Evolutionary conservation across 2,888 invertebrate genomes (phyloP), one percentile per base, ranked within the genome.

Genomic region (Magallana nippona): DNA sequence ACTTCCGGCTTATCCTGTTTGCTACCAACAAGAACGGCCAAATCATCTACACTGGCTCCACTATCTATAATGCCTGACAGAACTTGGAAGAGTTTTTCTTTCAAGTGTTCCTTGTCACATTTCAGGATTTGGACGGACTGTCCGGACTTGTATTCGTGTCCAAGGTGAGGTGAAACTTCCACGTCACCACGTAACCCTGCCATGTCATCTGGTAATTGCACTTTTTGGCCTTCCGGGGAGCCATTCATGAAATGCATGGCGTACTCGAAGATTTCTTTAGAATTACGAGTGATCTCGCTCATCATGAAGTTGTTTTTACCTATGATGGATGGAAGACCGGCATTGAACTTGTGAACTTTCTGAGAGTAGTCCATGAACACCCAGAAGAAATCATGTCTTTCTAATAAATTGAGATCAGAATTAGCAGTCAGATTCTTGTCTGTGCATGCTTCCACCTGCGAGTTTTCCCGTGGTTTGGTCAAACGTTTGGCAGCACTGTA

Each of bases 221-320:
- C 44, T 1, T 55, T 60, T n/a, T 55, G 44, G 10, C 13, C 62
- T 22, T 55, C 55, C 63, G 87, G 78, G 15, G 87, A 85, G 17
- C 86, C 87, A 55, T 87, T 86, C 89, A 92, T 90, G 44, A 91
- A 89, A 10, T 90, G 89, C 15, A 89, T 86, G n/a, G 91, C 91
- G 85, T 90, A 92, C 44, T 90, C 88, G 85, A 90, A 92, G 62
- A 92, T 92, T 86, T 92, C 92, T 83, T 90, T 90, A 3, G 90
- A 88, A 85, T 90, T 91, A 78, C 92, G 84, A 57, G 91, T 89
- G 10, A 92, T 88, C 83, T 92, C 92, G 83, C 91, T 91, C 82
- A 92, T 82, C 91, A 92, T 91, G 82, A 91, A 92, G 78, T 92
- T 92, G 84, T 91, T 90, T 84, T 91, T 91, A 11, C 92, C 92